Conservation (phyloP, 2,888 invertebrate species). For the Mamestra brassicae region DNA sequence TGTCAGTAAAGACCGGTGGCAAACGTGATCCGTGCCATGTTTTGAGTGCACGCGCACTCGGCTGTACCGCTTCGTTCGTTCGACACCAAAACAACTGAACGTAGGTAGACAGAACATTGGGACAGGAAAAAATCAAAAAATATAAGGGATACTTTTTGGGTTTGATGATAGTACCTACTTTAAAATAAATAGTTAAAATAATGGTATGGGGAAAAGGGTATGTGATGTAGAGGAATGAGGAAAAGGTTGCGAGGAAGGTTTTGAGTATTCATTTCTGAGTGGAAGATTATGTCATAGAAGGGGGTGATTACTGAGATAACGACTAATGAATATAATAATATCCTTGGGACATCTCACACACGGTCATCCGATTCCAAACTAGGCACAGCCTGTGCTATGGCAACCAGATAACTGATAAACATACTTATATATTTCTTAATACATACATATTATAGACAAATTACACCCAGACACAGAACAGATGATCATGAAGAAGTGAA, state of each 20-base stretch:
- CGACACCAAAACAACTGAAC: constrained; percentile 12
- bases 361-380: too few relatives aligned
- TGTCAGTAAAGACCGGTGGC: constrained; percentile 24
- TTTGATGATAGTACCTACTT: neutral
- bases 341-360: too few relatives aligned
- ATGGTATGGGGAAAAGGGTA: neutral
- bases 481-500: too few relatives aligned
- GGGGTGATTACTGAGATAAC: too few relatives aligned
- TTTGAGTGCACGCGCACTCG: constrained; percentile 38
- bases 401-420: too few relatives aligned
- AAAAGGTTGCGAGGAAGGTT: neutral
- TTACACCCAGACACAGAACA: too few relatives aligned
- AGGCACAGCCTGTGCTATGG: too few relatives aligned
- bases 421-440: too few relatives aligned
- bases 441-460: too few relatives aligned
- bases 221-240: neutral
- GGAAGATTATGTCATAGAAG: neutral
- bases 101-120: neutral
- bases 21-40: constrained; percentile 64
- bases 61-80: constrained; percentile 44
- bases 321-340: too few relatives aligned
- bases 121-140: neutral
- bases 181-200: neutral
- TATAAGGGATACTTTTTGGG: neutral
- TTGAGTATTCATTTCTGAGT: neutral